These are phyloP conservation scores for Telenomus remus DNA, from an alignment of 1,140 invertebrate genomes.

Conservation along the genomic window DNA sequence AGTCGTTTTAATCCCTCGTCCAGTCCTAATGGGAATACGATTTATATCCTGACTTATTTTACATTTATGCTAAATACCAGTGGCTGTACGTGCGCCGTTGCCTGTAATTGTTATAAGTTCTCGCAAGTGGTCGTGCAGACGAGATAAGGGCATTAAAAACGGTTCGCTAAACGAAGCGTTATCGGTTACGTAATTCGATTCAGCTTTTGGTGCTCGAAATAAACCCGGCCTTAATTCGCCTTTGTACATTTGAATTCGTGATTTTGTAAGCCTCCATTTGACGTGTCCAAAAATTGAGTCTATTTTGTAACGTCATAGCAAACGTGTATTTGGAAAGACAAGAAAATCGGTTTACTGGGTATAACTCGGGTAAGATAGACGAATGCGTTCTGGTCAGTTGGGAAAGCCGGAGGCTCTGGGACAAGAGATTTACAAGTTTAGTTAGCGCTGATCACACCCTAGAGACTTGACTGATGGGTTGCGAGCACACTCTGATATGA, in stretches of 20 bases:
- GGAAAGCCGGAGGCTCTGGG: conserved; percentile 61
- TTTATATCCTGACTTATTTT: conserved; percentile 72
- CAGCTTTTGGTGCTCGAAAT: conserved; percentile 3
- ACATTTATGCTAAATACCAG: conserved; percentile 73
- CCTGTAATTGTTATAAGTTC: conserved; percentile 53
- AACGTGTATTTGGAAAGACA: conserved; percentile 6
- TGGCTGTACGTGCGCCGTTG: conserved; percentile 38
- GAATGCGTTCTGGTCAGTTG: conserved; percentile 73
- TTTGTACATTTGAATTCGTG: not conserved
- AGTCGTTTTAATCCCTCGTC: conserved; percentile 40
- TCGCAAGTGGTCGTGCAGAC: conserved; percentile 7
- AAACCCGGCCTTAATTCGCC: conserved; percentile 5
- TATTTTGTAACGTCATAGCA: too few species aligned
- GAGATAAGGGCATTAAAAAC: conserved; percentile 3
- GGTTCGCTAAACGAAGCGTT: conserved; percentile 16
- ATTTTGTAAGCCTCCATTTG: too few species aligned
- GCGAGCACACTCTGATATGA: conserved; percentile 59
- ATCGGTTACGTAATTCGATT: conserved; percentile 41
- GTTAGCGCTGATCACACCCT: conserved; percentile 72
- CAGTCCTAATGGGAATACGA: conserved; percentile 71
- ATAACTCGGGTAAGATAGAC: conserved; percentile 72
- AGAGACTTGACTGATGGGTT: conserved; percentile 63
- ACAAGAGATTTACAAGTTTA: conserved; percentile 74
- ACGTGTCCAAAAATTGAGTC: too few species aligned
- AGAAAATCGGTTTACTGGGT: conserved; percentile 22